Evolutionary conservation across 2,888 invertebrate species (phyloP).

Genomic region (Heliconius charithonia): DNA sequence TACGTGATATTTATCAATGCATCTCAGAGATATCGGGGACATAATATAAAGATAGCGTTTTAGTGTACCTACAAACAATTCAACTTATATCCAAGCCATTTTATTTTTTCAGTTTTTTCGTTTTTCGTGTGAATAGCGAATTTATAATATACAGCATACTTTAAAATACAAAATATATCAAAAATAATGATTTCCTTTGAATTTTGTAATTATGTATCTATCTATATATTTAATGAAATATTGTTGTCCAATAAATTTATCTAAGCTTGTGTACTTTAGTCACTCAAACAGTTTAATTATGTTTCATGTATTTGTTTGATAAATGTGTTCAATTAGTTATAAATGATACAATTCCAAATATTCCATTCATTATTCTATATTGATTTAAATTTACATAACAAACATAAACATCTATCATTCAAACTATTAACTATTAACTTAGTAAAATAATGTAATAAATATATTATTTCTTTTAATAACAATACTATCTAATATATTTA

Average conservation of each 20-base stretch:
- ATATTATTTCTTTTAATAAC: background rate
- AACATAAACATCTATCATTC: background rate
- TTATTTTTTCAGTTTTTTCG: background rate
- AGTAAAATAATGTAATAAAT: background rate
- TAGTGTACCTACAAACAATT: background rate
- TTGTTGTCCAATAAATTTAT: background rate
- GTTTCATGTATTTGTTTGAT: background rate
- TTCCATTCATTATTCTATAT: slow-evolving; percentile 14
- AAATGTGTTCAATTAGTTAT: background rate
- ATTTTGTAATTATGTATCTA: background rate
- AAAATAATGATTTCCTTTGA: background rate
- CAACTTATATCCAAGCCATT: background rate
- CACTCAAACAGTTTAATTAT: background rate
- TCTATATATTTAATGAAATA: background rate
- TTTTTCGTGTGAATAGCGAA: background rate
- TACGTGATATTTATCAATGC: slow-evolving; percentile 12
- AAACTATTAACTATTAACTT: background rate
- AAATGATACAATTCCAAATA: slow-evolving; percentile 1
- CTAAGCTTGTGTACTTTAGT: background rate
- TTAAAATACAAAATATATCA: background rate
- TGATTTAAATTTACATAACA: background rate
- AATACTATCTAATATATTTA: slow-evolving; percentile 42
- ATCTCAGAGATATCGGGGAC: background rate
- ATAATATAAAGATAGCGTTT: background rate
- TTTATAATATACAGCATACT: background rate